Conservation (phyloP, 2,888 invertebrate genomes). For the Spilarctia lutea region DNA sequence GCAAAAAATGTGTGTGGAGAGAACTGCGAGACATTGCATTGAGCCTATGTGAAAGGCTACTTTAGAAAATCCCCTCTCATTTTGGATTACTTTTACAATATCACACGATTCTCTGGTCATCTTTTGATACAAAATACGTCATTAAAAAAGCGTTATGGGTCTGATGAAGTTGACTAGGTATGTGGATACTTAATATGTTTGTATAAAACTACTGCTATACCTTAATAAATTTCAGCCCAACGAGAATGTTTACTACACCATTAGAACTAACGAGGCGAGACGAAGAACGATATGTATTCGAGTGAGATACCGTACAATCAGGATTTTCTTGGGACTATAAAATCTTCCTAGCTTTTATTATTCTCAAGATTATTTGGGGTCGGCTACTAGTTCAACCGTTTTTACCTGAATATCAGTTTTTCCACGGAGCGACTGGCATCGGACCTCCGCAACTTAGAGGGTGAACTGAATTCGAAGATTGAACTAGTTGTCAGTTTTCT, state of each 20-base stretch:
- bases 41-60: constrained; percentile 27
- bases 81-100: constrained; percentile 40
- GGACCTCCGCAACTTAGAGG: too few relatives aligned
- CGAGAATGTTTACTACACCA: constrained; percentile 61
- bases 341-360: too few relatives aligned
- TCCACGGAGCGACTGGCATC: too few relatives aligned
- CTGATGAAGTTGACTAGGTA: constrained; percentile 41
- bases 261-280: constrained; percentile 69
- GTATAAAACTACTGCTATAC: constrained; percentile 50
- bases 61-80: constrained; percentile 7
- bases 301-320: constrained; percentile 66
- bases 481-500: too few relatives aligned
- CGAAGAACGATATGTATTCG: constrained; percentile 81
- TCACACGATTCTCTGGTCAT: constrained; percentile 54
- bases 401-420: too few relatives aligned
- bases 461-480: too few relatives aligned
- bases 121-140: constrained; percentile 52
- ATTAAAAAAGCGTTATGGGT: constrained; percentile 51
- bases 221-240: constrained; percentile 56
- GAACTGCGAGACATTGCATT: constrained; percentile 54
- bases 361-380: too few relatives aligned
- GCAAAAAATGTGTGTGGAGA: constrained; percentile 56
- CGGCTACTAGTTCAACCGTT: too few relatives aligned
- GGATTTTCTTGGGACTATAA: constrained; percentile 36
- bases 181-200: constrained; percentile 41